phyloP scores from a whole-genome alignment of 2,113 vertebrate species.

The Micronycteris hirsuta region DNA sequence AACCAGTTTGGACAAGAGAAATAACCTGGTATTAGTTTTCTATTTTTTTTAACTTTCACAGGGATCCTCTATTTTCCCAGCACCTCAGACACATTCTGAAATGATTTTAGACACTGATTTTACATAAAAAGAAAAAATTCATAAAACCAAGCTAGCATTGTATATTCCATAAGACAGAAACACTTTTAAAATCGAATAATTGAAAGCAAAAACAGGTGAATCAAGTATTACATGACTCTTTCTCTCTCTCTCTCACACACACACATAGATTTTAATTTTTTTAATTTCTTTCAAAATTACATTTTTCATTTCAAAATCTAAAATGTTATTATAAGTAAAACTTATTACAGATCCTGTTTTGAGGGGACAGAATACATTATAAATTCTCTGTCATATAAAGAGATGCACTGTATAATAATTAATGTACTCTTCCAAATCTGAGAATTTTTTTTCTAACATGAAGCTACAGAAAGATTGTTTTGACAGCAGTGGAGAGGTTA shows the following conservation, averaged over 20 bases:
- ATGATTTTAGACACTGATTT: background rate
- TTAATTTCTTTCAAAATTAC: background rate
- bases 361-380: background rate
- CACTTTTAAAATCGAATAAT: background rate
- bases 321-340: background rate
- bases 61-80: background rate
- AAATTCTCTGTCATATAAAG: constrained; percentile 5
- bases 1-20: background rate
- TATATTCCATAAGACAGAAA: background rate
- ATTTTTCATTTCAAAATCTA: background rate
- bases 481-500: background rate
- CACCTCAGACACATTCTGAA: background rate
- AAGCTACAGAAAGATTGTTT: background rate
- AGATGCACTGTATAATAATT: background rate
- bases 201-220: background rate
- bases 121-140: background rate
- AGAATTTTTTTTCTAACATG: background rate
- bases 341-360: background rate
- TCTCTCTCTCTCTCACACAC: background rate
- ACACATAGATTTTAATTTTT: background rate
- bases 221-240: background rate
- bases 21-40: background rate
- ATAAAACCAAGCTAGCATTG: background rate
- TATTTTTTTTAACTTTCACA: background rate
- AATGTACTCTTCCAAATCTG: background rate